Conservation (phyloP, 2,797 vertebrate species). For the Catamblyrhynchus diadema region DNA sequence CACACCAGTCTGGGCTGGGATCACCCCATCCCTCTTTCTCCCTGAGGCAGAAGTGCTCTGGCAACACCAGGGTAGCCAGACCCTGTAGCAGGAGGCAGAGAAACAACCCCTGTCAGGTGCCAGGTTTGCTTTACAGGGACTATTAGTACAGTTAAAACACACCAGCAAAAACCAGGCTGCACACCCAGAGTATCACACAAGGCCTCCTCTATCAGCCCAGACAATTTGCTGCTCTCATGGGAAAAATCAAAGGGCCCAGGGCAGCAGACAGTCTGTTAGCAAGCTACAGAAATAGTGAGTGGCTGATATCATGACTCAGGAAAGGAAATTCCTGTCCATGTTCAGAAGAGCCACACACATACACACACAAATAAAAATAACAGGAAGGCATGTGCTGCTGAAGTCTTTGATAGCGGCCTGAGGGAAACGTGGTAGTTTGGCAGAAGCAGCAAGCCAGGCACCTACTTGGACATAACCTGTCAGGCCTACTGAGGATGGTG, state of each 20-base stretch:
- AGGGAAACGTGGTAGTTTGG: not conserved
- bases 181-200: not conserved
- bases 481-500: not conserved
- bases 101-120: not conserved
- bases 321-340: constrained; percentile 51
- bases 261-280: constrained; percentile 30
- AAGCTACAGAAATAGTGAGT: constrained; percentile 43
- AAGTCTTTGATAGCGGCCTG: not conserved
- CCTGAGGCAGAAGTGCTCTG: not conserved
- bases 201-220: not conserved
- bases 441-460: not conserved
- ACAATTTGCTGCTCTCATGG: not conserved
- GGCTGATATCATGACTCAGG: constrained; percentile 39
- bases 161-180: not conserved
- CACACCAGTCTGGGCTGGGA: not conserved
- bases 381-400: constrained; percentile 15
- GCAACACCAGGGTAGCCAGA: not conserved
- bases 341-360: constrained; percentile 27
- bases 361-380: constrained; percentile 51
- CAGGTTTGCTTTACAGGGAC: not conserved
- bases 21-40: not conserved
- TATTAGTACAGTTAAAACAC: not conserved
- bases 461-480: not conserved
- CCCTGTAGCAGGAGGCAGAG: not conserved
- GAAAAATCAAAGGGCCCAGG: constrained; percentile 27